Evolutionary conservation across 2,888 invertebrate genomes (phyloP).

Genomic region (Drosophila borborema): DNA sequence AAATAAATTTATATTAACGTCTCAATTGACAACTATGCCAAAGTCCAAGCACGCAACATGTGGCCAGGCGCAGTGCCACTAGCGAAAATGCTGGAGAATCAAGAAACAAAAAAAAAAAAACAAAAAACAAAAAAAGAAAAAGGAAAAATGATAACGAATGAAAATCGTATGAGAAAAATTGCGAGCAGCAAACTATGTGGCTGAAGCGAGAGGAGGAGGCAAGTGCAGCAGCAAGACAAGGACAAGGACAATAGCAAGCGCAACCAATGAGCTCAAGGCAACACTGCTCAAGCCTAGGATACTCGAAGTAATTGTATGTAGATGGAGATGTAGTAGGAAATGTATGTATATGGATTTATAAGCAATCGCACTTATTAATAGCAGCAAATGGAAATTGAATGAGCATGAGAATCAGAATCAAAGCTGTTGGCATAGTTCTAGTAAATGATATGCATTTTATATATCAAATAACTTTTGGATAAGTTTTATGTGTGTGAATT

Average conservation of each 20-base stretch:
- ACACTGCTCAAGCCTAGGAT: conserved; percentile 36
- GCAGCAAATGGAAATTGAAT: conserved; percentile 43
- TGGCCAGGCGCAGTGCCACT: conserved; percentile 23
- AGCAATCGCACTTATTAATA: conserved; percentile 71
- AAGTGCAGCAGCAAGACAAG: background rate
- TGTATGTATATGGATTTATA: conserved; percentile 21
- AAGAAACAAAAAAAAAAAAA: background rate
- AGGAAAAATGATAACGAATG: background rate
- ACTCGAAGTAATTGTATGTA: background rate
- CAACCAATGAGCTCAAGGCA: conserved; percentile 40
- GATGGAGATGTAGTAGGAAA: conserved; percentile 20
- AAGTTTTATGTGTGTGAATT: conserved; percentile 70
- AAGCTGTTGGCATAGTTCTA: conserved; percentile 45
- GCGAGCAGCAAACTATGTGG: background rate
- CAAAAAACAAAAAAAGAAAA: background rate
- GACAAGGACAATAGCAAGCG: conserved; percentile 45
- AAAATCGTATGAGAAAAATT: background rate
- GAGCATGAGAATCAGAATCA: conserved; percentile 5
- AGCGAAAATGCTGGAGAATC: conserved; percentile 3
- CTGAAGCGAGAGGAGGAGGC: background rate
- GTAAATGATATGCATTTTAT: conserved; percentile 75
- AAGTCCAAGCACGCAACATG: conserved; percentile 54
- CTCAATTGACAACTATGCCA: conserved; percentile 43
- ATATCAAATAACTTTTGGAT: conserved; percentile 71
- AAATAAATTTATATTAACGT: conserved; percentile 51